Evolutionary conservation across 2,888 invertebrate species (phyloP).

Genomic region (Automeris io): DNA sequence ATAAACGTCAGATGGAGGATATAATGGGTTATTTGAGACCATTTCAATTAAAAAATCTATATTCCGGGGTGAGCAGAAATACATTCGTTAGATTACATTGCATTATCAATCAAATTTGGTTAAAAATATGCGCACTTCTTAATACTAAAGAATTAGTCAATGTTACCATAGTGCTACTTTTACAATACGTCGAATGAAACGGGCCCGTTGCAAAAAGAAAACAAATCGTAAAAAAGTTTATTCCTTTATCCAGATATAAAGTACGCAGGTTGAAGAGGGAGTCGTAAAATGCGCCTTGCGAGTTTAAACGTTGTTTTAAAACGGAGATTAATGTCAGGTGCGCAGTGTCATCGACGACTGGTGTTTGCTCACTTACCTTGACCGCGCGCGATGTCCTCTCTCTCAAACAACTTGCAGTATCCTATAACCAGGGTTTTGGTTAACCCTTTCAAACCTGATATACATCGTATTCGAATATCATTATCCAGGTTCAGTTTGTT

Average conservation of each 20-base stretch:
- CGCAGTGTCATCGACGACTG: conserved; percentile 51
- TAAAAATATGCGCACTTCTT: too few species aligned
- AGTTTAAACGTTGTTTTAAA: conserved; percentile 34
- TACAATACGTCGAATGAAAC: background rate
- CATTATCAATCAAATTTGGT: too few species aligned
- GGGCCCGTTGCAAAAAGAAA: background rate
- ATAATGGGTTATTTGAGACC: too few species aligned
- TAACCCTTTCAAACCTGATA: conserved; percentile 16
- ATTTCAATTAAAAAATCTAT: too few species aligned
- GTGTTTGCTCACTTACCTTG: conserved; percentile 65
- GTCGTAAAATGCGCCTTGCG: conserved; percentile 36
- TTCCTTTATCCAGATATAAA: conserved; percentile 3
- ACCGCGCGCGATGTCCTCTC: conserved; percentile 67
- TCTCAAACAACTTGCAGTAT: conserved; percentile 41
- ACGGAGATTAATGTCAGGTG: conserved; percentile 50
- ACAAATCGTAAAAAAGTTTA: background rate
- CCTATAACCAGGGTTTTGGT: conserved; percentile 38
- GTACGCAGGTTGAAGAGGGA: conserved; percentile 9
- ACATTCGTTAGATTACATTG: too few species aligned
- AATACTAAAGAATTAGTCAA: too few species aligned
- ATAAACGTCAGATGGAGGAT: too few species aligned
- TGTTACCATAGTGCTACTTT: background rate
- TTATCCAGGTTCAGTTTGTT: too few species aligned
- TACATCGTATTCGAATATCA: too few species aligned
- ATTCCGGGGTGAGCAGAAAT: too few species aligned